Conservation (phyloP, 2,797 vertebrate genomes). For the Micropoecilia bifurca region DNA sequence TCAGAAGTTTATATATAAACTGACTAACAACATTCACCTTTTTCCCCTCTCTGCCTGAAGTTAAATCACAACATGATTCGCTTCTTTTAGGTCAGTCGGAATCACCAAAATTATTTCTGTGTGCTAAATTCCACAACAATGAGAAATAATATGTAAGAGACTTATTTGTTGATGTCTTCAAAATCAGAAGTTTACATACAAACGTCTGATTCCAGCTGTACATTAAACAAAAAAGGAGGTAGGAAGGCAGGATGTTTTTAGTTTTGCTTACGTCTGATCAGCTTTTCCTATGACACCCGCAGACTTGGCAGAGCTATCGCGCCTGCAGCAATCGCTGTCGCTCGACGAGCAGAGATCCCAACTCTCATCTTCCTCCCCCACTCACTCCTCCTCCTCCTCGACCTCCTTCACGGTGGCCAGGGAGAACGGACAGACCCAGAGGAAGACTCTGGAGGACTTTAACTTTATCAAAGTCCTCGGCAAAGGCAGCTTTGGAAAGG, state of each 20-base stretch:
- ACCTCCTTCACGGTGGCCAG: conserved; percentile 81
- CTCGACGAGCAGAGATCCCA: conserved; percentile 93
- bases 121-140: not conserved
- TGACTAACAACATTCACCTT: not conserved
- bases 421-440: conserved; percentile 90
- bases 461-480: conserved; percentile 98
- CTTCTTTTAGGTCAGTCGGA: not conserved
- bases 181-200: not conserved
- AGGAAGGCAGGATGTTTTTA: not conserved
- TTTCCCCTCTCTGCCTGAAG: not conserved
- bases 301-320: conserved; percentile 94
- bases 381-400: conserved; percentile 65
- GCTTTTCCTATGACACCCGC: conserved; percentile 58
- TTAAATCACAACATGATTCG: not conserved
- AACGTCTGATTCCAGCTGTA: not conserved
- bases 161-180: not conserved
- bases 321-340: conserved; percentile 92
- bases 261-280: conserved; percentile 46
- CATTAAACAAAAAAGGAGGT: not conserved
- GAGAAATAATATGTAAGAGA: not conserved
- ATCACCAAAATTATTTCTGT: not conserved
- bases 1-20: too few species aligned
- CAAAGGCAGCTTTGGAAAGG: conserved; percentile 99
- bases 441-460: conserved; percentile 93
- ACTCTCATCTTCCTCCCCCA: conserved; percentile 83